Percentiles rank a stretch among this genome's conserved stretches.
phyloP scores from a whole-genome alignment of 2,797 vertebrate genomes.

The Anniella stebbinsi region DNA sequence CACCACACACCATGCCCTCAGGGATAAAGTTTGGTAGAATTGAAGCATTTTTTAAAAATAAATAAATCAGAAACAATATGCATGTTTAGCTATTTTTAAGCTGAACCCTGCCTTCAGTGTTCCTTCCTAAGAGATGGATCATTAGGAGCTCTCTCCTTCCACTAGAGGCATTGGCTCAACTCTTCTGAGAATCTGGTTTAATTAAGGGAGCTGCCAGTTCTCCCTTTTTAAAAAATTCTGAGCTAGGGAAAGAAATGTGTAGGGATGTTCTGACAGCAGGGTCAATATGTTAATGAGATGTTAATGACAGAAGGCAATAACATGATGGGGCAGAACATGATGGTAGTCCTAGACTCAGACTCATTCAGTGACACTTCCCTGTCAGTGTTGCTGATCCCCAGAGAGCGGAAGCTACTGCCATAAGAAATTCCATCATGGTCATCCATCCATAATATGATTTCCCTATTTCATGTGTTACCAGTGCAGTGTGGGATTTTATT shows the following conservation, averaged over 20 bases:
- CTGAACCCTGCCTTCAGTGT: not conserved
- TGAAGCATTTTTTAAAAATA: not conserved
- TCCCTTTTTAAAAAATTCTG: not conserved
- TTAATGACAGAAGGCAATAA: not conserved
- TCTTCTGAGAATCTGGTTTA: not conserved
- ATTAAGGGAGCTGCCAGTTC: not conserved
- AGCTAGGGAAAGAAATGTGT: not conserved
- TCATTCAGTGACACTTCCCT: not conserved
- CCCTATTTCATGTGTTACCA: not conserved
- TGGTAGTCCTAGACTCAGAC: too few species aligned
- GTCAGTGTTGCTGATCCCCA: not conserved
- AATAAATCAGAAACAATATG: not conserved
- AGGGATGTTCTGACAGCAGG: not conserved
- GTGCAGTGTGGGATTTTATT: not conserved
- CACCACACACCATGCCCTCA: not conserved
- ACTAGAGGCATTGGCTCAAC: not conserved
- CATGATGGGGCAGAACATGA: not conserved
- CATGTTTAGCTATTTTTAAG: not conserved
- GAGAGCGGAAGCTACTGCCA: not conserved
- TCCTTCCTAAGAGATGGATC: not conserved
- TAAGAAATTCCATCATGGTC: not conserved
- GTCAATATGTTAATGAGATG: not conserved
- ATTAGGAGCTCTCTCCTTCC: not conserved
- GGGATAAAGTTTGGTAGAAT: slow-evolving; percentile 26
- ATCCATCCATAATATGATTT: not conserved